Base-by-base conservation (phyloP, 2,113 vertebrate genomes). In the Toxostoma redivivum region DNA sequence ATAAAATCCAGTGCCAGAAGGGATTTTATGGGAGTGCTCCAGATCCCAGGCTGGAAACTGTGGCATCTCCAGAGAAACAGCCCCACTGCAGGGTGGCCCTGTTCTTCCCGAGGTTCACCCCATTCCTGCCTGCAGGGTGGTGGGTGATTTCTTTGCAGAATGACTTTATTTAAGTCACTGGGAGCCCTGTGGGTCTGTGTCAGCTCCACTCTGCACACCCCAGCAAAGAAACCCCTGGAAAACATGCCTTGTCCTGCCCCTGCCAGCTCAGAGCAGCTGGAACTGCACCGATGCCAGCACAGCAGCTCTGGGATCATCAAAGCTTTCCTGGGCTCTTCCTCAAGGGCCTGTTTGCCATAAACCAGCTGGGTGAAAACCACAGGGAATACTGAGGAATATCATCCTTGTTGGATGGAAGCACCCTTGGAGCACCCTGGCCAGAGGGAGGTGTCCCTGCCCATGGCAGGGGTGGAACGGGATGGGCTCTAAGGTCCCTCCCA, bases 261-360 rank as follows among this genome's bases (percentile, higher is more conserved):
- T 85, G 94, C 87, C 90, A 82, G 87, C 70, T 72, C 3, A 1
- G 1, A 92, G 94, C 89, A 94, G 94, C 93, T 96, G 95, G 78
- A 87, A 87, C 77, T 16, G 45, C 90, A 85, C 28, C 0, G 15
- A 42, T 70, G 84, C 87, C 86, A 91, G n/a, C 67, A 62, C n/a
- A 66, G 42, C 10, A 40, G 20, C 72, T 86, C 54, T 0, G 8
- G 81, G 72, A 56, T 44, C 83, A 62, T 74, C 79, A 88, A 47
- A 92, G 91, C 91, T 78, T 73, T 81, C 79, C 86, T 0, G 5
- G 92, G 51, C 88, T 54, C 30, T 3, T 38, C 64, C 92, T 90
- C 80, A 50, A 58, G 88, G 56, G 82, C n/a, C n/a, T 86, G 12
- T 73, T 92, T 90, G 90, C 86, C 76, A 58, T 64, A 37, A 93